These are phyloP conservation scores for Xerus inauris DNA, from an alignment of 2,113 vertebrate species.

Conservation along the genomic window DNA sequence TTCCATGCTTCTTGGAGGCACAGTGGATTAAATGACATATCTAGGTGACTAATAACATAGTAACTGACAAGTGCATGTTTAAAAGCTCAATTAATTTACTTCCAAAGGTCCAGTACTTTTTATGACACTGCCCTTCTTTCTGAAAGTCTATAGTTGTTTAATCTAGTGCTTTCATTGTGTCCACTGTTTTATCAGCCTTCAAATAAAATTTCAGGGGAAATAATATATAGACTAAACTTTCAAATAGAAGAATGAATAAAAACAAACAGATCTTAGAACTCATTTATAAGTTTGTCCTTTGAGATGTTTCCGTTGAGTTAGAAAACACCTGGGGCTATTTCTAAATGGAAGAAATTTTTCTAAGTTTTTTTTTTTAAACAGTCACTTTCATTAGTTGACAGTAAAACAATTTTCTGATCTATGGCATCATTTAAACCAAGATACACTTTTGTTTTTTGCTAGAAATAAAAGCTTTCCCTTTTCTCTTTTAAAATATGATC, in stretches of 20 bases:
- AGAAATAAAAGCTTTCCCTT: background rate
- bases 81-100: background rate
- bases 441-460: slow-evolving; percentile 14
- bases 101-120: background rate
- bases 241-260: slow-evolving; percentile 21
- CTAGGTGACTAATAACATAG: background rate
- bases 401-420: slow-evolving; percentile 51
- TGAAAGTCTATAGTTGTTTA: background rate
- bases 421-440: slow-evolving; percentile 38
- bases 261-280: background rate
- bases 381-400: slow-evolving; percentile 52
- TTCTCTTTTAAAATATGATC: background rate
- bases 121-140: background rate
- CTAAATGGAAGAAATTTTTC: slow-evolving; percentile 42
- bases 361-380: background rate
- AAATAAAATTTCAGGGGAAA: slow-evolving; percentile 14
- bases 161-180: background rate
- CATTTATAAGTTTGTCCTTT: slow-evolving; percentile 32
- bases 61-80: background rate
- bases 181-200: background rate
- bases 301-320: background rate
- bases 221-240: background rate
- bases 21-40: background rate
- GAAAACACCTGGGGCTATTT: slow-evolving; percentile 21
- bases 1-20: background rate